Percentiles rank a stretch among this genome's conserved stretches.
These are phyloP conservation scores for Anomalospiza imberbis DNA, from an alignment of 2,797 vertebrate species.

Conservation along the genomic window DNA sequence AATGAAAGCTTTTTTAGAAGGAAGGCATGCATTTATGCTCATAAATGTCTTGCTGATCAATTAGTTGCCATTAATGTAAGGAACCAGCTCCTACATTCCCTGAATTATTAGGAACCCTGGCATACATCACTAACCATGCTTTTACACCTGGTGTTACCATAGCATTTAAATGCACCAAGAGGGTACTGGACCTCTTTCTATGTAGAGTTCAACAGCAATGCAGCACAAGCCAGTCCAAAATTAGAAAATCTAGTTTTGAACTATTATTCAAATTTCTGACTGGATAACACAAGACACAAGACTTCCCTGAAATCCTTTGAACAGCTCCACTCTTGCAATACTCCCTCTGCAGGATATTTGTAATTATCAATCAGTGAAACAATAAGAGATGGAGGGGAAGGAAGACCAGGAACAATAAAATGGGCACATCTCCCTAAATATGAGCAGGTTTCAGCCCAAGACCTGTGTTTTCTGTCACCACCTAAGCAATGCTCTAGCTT, in stretches of 20 bases:
- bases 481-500: neutral
- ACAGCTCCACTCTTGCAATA: neutral
- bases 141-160: neutral
- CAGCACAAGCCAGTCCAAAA: neutral
- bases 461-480: neutral
- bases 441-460: neutral
- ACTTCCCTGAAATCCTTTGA: neutral
- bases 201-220: neutral
- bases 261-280: neutral
- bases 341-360: neutral
- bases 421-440: neutral
- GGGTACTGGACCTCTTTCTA: neutral
- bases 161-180: neutral
- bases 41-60: neutral
- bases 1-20: neutral
- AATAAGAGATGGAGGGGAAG: neutral
- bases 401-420: neutral
- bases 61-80: neutral
- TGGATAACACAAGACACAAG: neutral
- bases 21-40: neutral
- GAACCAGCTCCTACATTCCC: neutral
- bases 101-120: neutral
- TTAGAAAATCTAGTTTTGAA: neutral
- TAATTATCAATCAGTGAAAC: neutral
- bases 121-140: rapidly evolving